phyloP scores from a whole-genome alignment of 2,113 vertebrate species.

The Amblyopsis rosae region DNA sequence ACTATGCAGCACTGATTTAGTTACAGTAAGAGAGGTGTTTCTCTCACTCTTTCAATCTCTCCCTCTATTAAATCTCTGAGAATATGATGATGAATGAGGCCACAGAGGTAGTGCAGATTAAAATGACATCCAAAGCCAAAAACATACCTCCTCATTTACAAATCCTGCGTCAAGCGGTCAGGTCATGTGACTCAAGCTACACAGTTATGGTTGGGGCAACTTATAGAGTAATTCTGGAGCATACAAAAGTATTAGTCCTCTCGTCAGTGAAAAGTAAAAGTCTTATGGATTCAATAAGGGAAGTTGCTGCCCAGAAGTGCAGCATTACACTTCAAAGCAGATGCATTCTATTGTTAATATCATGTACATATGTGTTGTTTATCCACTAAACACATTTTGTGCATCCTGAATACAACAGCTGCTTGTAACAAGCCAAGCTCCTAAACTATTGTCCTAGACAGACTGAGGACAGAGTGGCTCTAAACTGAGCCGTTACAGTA shows the following conservation, averaged over 20 bases:
- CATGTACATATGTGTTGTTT: no score
- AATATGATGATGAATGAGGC: constrained; percentile 61
- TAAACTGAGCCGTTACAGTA: constrained; percentile 12
- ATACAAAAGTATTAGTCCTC: no score
- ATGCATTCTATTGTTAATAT: no score
- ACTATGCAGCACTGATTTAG: constrained; percentile 57
- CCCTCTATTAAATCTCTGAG: constrained; percentile 13
- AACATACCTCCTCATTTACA: constrained; percentile 54
- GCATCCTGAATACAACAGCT: no score
- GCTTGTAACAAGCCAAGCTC: no score
- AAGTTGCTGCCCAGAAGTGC: no score
- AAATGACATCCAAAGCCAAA: constrained; percentile 55
- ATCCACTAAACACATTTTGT: no score
- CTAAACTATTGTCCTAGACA: no score
- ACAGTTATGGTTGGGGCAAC: not conserved
- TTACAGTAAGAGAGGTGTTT: constrained; percentile 58
- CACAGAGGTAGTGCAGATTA: constrained; percentile 68
- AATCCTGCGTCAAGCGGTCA: constrained; percentile 41
- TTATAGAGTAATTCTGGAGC: not conserved
- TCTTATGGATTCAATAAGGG: no score
- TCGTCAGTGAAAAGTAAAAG: no score
- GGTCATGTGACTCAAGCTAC: constrained; percentile 19
- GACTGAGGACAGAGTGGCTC: not conserved
- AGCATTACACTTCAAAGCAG: no score
- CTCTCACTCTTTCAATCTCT: not conserved